Base-by-base conservation (phyloP, 1,140 invertebrate genomes). In the Mycetomoellerius zeteki region DNA sequence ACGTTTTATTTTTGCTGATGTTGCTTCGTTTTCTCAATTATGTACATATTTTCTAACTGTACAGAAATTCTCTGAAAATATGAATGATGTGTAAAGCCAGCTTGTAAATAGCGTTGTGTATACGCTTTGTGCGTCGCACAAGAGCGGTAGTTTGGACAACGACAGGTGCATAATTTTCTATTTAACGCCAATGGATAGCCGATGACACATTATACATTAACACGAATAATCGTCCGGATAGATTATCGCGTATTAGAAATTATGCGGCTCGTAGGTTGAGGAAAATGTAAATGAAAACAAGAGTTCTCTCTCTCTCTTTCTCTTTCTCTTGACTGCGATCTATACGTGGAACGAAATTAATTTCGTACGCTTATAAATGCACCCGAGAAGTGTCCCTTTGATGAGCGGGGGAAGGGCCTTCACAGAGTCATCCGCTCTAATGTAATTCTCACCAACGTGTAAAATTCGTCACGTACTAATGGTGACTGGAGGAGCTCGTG, bases 391-490 rank as follows among this genome's bases (percentile, higher is more conserved):
- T 89, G 89, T 87, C 78, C 85, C 85, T 89, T 84, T 87, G 80
- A 89, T 90, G 78, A 75, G 88, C 37, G 37, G 50, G 47, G 33
- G 54, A 80, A 90, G 80, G 78, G 77, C 71, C 86, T 50, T 81
- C 60, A 77, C 85, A 43, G 65, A 86, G 85, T 90, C 86, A 86
- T 90, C 71, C 89, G 75, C 80, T 86, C 90, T 92, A 92, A 92
- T 90, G 85, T 91, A 77, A 92, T 92, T 92, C 86, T 90, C 91
- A 91, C 90, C 75, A 73, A 60, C 54, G 90, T 91, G 91, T 92
- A 90, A 92, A 86, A 92, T 92, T 91, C 85, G 90, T 91, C 91
- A 92, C 90, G 60, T 92, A 86, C 76, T 85, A 85, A 89, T 82
- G 76, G 76, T n/a, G 80, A 85, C 75, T 65, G 27, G 37, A 73